Conservation (phyloP, 2,888 invertebrate species). For the Synergus itoensis region DNA sequence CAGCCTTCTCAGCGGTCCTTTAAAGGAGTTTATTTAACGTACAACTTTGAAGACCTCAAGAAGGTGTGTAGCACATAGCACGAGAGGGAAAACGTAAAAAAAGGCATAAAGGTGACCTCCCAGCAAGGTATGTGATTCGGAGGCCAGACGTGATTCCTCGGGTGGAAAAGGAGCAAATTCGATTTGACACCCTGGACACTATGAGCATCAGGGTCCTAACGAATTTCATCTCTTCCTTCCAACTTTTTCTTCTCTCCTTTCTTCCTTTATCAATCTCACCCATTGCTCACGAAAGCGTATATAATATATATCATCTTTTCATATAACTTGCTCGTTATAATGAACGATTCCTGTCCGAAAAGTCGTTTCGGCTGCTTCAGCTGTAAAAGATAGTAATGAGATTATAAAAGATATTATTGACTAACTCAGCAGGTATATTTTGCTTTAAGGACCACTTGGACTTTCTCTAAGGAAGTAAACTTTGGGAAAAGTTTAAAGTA, state of each 20-base stretch:
- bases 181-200: slow-evolving; percentile 62
- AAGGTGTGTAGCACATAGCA: slow-evolving; percentile 34
- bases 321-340: neutral
- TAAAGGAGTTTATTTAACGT: slow-evolving; percentile 67
- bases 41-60: slow-evolving; percentile 38
- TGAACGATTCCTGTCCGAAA: neutral
- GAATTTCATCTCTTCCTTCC: slow-evolving; percentile 54
- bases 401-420: neutral
- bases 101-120: slow-evolving; percentile 36
- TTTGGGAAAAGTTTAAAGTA: no score
- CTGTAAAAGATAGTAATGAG: neutral
- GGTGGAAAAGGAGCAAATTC: slow-evolving; percentile 60
- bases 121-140: slow-evolving; percentile 57
- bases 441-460: no score
- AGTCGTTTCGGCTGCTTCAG: neutral
- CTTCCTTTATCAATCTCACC: slow-evolving; percentile 41
- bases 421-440: neutral
- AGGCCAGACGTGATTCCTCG: slow-evolving; percentile 60
- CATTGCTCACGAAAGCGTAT: neutral
- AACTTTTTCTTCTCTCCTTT: slow-evolving; percentile 36
- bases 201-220: slow-evolving; percentile 54
- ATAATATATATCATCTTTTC: slow-evolving; percentile 10
- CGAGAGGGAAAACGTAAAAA: slow-evolving; percentile 35
- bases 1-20: slow-evolving; percentile 49
- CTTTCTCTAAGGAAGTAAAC: no score